Evolutionary conservation across 2,888 invertebrate genomes (phyloP), one percentile per base, ranked within the genome.

Genomic region (Tribolium freemani): DNA sequence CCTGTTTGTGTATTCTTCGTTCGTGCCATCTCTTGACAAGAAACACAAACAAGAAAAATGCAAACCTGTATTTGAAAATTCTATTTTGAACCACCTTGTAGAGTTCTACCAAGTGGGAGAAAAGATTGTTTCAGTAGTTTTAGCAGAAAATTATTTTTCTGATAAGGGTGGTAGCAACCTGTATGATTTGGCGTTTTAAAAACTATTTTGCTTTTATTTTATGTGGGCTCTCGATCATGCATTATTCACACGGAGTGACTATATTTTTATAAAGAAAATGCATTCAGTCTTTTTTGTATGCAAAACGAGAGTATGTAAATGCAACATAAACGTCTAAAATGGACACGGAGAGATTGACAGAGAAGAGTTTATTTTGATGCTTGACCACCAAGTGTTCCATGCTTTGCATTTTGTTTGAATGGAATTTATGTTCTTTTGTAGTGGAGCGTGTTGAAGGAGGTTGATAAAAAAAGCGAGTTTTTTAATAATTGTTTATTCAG

Each of bases 401-500:
- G 8, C 11, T 13, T 48, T 74, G 57, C 75, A 57, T 76, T 71
- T 54, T 10, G 45, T 57, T 70, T 78, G 76, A 75, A 79, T 74
- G 75, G 78, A 75, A 81, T 81, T 81, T 81, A 81, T 82, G 80
- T 77, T 76, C 82, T 80, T 81, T 80, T 81, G 80, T 81, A 74
- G 51, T 3, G 31, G 31, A 63, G 63, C 20, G 48, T 58, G 13
- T 30, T 44, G n/a, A 30, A 48, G 50, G 21, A n/a, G n/a, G n/a
- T n/a, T n/a, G n/a, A 20, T 26, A 5, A 48, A 61, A 60, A 66
- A 56, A 73, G n/a, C n/a, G 68, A 73, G 20, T 30, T 13, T 69
- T 64, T 73, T 70, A 67, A 73, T 73, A 73, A 73, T 73, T 66
- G 80, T 85, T 85, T 85, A 85, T 86, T 85, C 82, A 84, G 84